Conservation (phyloP, 2,888 invertebrate species). For the Agrilus biguttatus region DNA sequence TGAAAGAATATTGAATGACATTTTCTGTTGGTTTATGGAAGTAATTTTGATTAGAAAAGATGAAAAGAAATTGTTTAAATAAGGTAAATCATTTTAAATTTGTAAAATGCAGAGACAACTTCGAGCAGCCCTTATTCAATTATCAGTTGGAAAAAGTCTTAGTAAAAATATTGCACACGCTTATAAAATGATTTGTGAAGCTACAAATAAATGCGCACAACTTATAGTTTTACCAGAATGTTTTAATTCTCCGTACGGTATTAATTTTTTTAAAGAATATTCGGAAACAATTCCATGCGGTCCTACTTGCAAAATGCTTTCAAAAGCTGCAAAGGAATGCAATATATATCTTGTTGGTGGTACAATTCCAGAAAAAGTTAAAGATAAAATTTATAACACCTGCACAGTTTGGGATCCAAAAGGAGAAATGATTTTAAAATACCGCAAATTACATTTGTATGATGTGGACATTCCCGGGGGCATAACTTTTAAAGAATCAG, state of each 20-base stretch:
- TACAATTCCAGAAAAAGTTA: conserved; percentile 67
- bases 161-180: conserved; percentile 62
- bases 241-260: conserved; percentile 90
- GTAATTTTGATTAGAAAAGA: no score
- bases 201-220: conserved; percentile 45
- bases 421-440: conserved; percentile 64
- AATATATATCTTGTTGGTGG: conserved; percentile 76
- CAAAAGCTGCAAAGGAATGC: conserved; percentile 59
- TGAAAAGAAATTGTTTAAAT: no score
- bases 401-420: conserved; percentile 70
- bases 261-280: conserved; percentile 66
- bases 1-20: no score
- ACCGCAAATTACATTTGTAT: conserved; percentile 86
- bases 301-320: conserved; percentile 54
- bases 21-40: no score
- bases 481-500: conserved; percentile 83
- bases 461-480: conserved; percentile 89
- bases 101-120: conserved; percentile 14
- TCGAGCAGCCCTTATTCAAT: conserved; percentile 63
- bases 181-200: conserved; percentile 51
- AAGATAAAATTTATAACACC: conserved; percentile 64
- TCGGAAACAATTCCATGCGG: conserved; percentile 77
- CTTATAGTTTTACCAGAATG: conserved; percentile 69
- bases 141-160: conserved; percentile 63
- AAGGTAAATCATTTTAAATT: no score